Percentiles rank a stretch among this genome's conserved stretches.
phyloP scores from a whole-genome alignment of 2,113 vertebrate genomes.

The Hypanus sabinus region DNA sequence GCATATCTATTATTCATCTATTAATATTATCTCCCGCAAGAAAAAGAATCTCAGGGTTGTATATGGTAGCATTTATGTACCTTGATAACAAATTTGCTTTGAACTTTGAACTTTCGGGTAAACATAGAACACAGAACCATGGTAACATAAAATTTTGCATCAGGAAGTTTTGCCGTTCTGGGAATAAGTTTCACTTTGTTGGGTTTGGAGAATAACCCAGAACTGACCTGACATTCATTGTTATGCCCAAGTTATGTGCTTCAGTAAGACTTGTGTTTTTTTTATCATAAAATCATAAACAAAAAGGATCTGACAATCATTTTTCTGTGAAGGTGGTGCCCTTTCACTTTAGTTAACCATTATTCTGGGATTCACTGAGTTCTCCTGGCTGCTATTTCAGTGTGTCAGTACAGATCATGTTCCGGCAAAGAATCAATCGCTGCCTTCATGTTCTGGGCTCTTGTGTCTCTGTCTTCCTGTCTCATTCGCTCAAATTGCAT shows the following conservation, averaged over 20 bases:
- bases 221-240: background rate
- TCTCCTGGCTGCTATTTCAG: background rate
- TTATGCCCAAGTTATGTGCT: background rate
- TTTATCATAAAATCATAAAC: background rate
- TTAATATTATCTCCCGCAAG: too few species aligned
- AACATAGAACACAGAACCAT: too few species aligned
- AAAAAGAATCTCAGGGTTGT: too few species aligned
- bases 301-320: background rate
- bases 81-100: too few species aligned
- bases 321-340: background rate
- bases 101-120: too few species aligned
- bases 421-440: background rate
- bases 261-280: background rate
- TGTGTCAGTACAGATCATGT: conserved; percentile 27
- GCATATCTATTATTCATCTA: too few species aligned
- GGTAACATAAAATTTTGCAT: too few species aligned
- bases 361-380: background rate
- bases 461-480: conserved; percentile 19
- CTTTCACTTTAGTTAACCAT: background rate
- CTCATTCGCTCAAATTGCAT: conserved; percentile 33
- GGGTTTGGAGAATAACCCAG: background rate
- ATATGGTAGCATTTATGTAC: too few species aligned
- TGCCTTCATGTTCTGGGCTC: background rate
- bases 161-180: background rate
- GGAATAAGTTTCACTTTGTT: background rate